Evolutionary conservation across 2,797 vertebrate genomes (phyloP), one percentile per base, ranked within the genome.

Genomic region (Falco biarmicus): DNA sequence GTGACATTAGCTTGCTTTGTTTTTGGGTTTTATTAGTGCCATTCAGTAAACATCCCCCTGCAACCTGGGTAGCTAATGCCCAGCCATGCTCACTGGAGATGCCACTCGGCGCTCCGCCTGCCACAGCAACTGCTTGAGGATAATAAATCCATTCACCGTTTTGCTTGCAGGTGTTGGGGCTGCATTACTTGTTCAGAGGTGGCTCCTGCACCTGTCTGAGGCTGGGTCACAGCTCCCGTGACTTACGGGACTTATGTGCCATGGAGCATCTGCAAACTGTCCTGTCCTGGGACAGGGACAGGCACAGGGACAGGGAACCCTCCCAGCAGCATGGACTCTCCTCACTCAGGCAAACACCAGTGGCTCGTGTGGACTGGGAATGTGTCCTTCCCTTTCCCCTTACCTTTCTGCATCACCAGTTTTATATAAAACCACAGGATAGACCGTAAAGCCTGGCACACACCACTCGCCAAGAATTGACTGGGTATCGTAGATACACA

Each of bases 1-100:
- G 47, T 90, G 86, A 94, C 96, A 96, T 96, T 96, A 97, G 45
- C 53, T 60, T 3, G 54, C 64, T 93, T 96, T 97, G 93, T 3
- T 94, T 90, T 88, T 1, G 73, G 86, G 56, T 68, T 93, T 87
- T 95, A 90, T 93, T 95, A 73, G 53, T 91, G 96, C 78, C 76
- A 91, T 93, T 95, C 82, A 63, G 84, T 63, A 70, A 93, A 87
- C 25, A 78, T 63, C 68, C 31, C 34, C 59, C 45, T 85, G 73
- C 77, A 86, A 17, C 50, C 31, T 1, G 29, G 59, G 66, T 47
- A 82, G 81, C 1, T 2, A 77, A 63, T 68, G 63, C 78, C 77
- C 86, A 60, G 73, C 65, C 14, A 4, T 25, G 71, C 47, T 75
- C 50, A 9, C 26, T 51, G 74, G 91, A 91, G 80, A 71, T 83